Evolutionary conservation across 1,140 invertebrate species (phyloP).

Genomic region (Diorhabda sublineata): DNA sequence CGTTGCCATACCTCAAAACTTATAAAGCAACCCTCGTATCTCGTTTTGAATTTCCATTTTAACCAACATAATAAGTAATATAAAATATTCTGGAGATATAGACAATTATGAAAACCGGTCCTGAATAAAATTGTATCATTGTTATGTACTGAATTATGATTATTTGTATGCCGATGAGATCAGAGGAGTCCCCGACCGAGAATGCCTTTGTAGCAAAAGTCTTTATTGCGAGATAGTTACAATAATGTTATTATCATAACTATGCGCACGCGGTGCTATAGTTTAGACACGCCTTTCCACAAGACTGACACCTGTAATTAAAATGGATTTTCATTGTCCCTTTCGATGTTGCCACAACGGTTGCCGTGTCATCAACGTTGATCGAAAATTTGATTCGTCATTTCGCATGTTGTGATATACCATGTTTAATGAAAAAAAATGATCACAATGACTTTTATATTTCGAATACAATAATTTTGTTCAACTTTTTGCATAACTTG

Average conservation of each 20-base stretch:
- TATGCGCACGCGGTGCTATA: constrained; percentile 10
- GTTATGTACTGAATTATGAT: not conserved
- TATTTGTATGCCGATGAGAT: not conserved
- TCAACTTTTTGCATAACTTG: too few species aligned
- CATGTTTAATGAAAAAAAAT: too few species aligned
- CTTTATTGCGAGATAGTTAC: constrained; percentile 11
- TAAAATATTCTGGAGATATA: too few species aligned
- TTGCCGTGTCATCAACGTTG: not conserved
- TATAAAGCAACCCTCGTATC: too few species aligned
- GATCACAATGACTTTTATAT: too few species aligned
- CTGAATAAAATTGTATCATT: constrained; percentile 7
- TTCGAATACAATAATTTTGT: too few species aligned
- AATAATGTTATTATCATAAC: constrained; percentile 11
- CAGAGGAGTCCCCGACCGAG: constrained; percentile 5
- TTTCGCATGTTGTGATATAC: too few species aligned
- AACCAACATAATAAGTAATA: too few species aligned
- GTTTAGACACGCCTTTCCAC: constrained; percentile 8
- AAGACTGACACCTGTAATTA: constrained; percentile 8
- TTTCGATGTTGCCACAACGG: not conserved
- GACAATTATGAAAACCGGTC: too few species aligned
- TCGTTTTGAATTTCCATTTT: too few species aligned
- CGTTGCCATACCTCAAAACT: too few species aligned
- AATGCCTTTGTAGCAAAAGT: constrained; percentile 10
- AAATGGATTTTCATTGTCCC: constrained; percentile 3
- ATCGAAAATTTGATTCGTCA: too few species aligned